Percentiles rank a stretch among this genome's conserved stretches.
These are phyloP conservation scores for Tachysurus fulvidraco DNA, from an alignment of 2,113 vertebrate species.

Conservation along the genomic window DNA sequence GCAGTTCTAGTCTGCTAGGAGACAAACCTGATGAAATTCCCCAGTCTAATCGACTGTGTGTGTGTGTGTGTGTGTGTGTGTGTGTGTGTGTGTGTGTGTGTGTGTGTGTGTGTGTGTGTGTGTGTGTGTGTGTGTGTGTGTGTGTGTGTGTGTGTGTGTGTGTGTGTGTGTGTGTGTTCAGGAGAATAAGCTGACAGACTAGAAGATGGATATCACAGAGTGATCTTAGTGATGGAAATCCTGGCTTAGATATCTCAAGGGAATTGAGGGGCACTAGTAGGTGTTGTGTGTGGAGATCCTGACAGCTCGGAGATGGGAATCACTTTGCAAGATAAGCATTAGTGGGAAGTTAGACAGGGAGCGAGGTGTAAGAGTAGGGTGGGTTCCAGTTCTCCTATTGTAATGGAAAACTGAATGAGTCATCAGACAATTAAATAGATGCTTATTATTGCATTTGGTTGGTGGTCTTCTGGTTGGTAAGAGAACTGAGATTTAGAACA, in stretches of 20 bases:
- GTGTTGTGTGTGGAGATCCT: constrained; percentile 36
- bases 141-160: constrained; percentile 43
- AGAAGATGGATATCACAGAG: constrained; percentile 38
- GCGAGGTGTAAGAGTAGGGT: constrained; percentile 25
- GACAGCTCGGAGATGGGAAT: constrained; percentile 28
- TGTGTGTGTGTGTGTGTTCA: constrained; percentile 26
- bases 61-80: constrained; percentile 37
- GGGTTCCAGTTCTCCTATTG: constrained; percentile 9
- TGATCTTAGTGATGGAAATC: constrained; percentile 42
- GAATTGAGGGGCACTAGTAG: constrained; percentile 24
- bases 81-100: constrained; percentile 41
- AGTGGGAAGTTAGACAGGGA: constrained; percentile 9
- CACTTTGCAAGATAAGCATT: constrained; percentile 34
- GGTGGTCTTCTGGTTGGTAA: constrained; percentile 23
- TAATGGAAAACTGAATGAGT: constrained; percentile 42
- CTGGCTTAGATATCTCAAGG: constrained; percentile 35
- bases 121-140: constrained; percentile 31
- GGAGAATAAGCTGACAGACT: constrained; percentile 44
- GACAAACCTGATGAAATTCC: constrained; percentile 56
- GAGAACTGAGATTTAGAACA: constrained; percentile 3
- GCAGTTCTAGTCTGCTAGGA: constrained; percentile 40
- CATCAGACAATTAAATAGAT: constrained; percentile 19
- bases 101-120: constrained; percentile 34
- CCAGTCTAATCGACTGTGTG: constrained; percentile 58
- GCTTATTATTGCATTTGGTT: constrained; percentile 19